A percentile compares a stretch with the other conserved stretches of the same genome.
Evolutionary conservation across 1,140 invertebrate genomes (phyloP).

Genomic region (Cecropterus lyciades): DNA sequence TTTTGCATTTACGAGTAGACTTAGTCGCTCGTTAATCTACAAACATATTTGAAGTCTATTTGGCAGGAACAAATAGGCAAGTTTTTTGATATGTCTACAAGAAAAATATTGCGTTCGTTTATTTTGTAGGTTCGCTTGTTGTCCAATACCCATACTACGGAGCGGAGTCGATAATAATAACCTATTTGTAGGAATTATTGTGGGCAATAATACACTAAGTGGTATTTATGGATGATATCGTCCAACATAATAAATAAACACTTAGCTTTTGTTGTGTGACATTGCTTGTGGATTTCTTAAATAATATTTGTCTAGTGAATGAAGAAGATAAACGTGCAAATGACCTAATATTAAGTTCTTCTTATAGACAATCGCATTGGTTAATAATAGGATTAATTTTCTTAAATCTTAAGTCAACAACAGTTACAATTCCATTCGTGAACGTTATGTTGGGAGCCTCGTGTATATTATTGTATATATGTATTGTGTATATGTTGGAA

Average conservation of each 20-base stretch:
- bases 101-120: constrained; percentile 27
- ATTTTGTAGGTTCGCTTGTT: constrained; percentile 22
- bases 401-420: too few relatives aligned
- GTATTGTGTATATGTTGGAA: too few relatives aligned
- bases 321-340: too few relatives aligned
- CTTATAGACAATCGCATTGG: too few relatives aligned
- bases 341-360: too few relatives aligned
- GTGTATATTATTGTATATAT: too few relatives aligned
- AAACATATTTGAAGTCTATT: background rate
- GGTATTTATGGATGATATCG: constrained; percentile 36
- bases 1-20: too few relatives aligned
- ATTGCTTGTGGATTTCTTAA: background rate
- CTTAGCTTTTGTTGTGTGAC: constrained; percentile 1
- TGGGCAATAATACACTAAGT: constrained; percentile 37
- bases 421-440: too few relatives aligned
- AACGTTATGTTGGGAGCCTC: too few relatives aligned
- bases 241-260: constrained; percentile 17
- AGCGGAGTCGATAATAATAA: constrained; percentile 33
- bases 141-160: constrained; percentile 26
- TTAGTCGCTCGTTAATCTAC: background rate
- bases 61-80: background rate
- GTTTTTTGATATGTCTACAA: constrained; percentile 6
- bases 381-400: too few relatives aligned
- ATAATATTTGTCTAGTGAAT: too few relatives aligned
- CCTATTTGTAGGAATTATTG: constrained; percentile 32